Conservation (phyloP, 2,113 vertebrate genomes). For the Brachypteracias leptosomus region DNA sequence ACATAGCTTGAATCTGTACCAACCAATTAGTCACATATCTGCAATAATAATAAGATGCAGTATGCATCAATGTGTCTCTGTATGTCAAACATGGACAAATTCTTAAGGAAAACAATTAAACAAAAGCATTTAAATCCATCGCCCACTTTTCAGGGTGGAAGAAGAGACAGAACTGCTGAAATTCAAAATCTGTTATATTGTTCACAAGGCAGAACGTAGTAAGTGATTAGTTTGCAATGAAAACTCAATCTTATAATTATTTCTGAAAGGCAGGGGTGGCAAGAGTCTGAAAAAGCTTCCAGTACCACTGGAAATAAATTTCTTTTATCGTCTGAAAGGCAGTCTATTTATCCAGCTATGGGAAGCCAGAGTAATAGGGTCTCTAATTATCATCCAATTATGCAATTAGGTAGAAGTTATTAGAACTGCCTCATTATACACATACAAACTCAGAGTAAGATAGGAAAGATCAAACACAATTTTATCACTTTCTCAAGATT, state of each 20-base stretch:
- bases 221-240: conserved; percentile 16
- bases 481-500: background rate
- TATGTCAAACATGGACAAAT: background rate
- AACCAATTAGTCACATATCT: background rate
- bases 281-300: background rate
- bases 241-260: conserved; percentile 8
- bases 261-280: background rate
- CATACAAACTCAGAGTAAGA: background rate
- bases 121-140: background rate
- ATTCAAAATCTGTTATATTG: background rate
- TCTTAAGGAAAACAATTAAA: background rate
- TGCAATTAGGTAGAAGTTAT: conserved; percentile 29
- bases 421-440: conserved; percentile 28
- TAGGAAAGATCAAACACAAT: background rate
- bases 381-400: conserved; percentile 48
- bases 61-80: background rate
- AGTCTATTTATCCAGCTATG: conserved; percentile 21
- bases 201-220: background rate
- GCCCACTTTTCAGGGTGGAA: background rate
- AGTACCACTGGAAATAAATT: background rate
- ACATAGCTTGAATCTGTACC: background rate
- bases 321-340: background rate
- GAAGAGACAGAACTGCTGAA: background rate
- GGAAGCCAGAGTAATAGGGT: conserved; percentile 17
- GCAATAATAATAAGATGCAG: background rate